These are phyloP conservation scores for Barnardius zonarius DNA, from an alignment of 2,113 vertebrate species.

Conservation along the genomic window DNA sequence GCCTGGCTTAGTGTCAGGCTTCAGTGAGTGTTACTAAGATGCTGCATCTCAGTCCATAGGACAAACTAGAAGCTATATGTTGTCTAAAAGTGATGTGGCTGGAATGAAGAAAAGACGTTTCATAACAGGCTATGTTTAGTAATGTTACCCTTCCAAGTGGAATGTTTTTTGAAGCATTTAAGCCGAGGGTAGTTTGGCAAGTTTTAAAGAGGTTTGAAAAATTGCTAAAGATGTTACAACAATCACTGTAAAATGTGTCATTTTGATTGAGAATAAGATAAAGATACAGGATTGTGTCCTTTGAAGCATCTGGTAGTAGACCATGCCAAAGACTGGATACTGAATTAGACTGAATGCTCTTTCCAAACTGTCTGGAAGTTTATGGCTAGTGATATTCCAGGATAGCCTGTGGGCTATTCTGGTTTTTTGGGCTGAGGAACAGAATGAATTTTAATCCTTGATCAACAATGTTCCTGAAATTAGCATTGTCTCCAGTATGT, in stretches of 20 bases:
- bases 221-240: background rate
- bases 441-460: background rate
- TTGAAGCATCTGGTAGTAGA: slow-evolving; percentile 7
- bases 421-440: background rate
- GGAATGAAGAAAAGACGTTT: background rate
- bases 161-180: background rate
- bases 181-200: background rate
- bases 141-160: background rate
- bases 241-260: background rate
- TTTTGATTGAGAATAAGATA: slow-evolving; percentile 1
- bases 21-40: background rate
- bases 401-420: background rate
- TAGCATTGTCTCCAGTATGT: background rate
- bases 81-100: background rate
- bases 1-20: background rate
- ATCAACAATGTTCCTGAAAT: background rate
- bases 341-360: background rate
- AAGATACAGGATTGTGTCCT: background rate
- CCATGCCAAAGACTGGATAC: background rate
- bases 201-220: slow-evolving; percentile 3
- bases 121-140: background rate
- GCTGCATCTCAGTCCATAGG: background rate
- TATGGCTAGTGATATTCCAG: background rate
- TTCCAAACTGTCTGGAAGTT: slow-evolving; percentile 19
- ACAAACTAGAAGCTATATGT: background rate